These are phyloP conservation scores for Brachyptera putata DNA, from an alignment of 2,888 invertebrate species.

Conservation along the genomic window DNA sequence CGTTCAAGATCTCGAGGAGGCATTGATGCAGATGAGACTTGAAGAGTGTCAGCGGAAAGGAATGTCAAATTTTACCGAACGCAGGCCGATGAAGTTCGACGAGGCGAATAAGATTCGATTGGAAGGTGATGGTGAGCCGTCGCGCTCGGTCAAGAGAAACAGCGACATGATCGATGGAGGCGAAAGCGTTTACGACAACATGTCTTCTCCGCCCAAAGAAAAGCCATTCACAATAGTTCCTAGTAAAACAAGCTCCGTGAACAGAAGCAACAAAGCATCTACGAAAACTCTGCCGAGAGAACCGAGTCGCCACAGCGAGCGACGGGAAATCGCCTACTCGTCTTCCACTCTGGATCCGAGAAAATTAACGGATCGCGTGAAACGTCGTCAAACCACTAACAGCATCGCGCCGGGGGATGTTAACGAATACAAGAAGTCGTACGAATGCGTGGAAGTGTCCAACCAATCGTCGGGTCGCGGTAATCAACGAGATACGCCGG, in stretches of 20 bases:
- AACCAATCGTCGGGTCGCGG: neutral
- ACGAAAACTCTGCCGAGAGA: conserved; percentile 30
- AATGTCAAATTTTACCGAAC: neutral
- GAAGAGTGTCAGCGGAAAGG: conserved; percentile 40
- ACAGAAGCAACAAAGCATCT: conserved; percentile 9
- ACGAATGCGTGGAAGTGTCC: neutral
- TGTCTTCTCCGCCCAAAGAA: conserved; percentile 31
- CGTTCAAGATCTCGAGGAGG: conserved; percentile 54
- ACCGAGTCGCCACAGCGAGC: neutral
- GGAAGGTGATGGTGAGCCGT: conserved; percentile 25
- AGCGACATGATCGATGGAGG: conserved; percentile 21
- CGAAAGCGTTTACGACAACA: conserved; percentile 31
- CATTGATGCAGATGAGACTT: conserved; percentile 51
- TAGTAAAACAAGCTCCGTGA: conserved; percentile 15
- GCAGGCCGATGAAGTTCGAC: conserved; percentile 49
- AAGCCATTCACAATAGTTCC: conserved; percentile 7
- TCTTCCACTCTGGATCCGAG: conserved; percentile 27
- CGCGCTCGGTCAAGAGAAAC: neutral
- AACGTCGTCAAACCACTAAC: neutral
- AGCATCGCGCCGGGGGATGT: neutral
- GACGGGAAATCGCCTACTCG: conserved; percentile 12
- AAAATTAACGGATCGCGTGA: conserved; percentile 16
- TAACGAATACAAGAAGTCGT: neutral
- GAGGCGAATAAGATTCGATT: conserved; percentile 48
- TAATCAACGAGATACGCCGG: neutral